Conservation (phyloP, 2,113 vertebrate genomes). For the Todiramphus saurophagus region DNA sequence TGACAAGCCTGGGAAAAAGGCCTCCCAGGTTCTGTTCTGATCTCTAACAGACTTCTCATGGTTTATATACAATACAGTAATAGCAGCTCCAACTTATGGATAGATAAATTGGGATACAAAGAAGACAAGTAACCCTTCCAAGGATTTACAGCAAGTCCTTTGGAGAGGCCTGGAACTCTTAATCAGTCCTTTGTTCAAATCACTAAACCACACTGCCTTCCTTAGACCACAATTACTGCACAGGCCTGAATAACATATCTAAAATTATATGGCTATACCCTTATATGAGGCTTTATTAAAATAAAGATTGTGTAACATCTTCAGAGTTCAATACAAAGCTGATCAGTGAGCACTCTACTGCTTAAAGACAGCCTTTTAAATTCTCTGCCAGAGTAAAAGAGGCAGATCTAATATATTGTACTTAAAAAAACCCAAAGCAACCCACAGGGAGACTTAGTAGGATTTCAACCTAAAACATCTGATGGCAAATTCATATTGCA, state of each 20-base stretch:
- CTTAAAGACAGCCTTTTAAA: neutral
- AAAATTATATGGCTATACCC: slow-evolving; percentile 18
- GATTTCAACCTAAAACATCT: slow-evolving; percentile 5
- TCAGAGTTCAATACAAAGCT: slow-evolving; percentile 9
- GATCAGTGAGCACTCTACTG: neutral
- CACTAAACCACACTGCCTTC: slow-evolving; percentile 31
- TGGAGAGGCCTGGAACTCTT: slow-evolving; percentile 30
- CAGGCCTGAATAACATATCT: slow-evolving; percentile 17
- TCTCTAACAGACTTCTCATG: slow-evolving; percentile 47
- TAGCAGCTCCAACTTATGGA: slow-evolving; percentile 35
- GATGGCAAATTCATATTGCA: slow-evolving; percentile 1
- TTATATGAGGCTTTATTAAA: slow-evolving; percentile 25
- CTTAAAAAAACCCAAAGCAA: neutral
- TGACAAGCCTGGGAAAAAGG: slow-evolving; percentile 49
- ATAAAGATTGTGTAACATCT: slow-evolving; percentile 14
- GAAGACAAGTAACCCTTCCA: slow-evolving; percentile 32
- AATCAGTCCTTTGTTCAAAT: slow-evolving; percentile 35
- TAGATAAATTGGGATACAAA: slow-evolving; percentile 54
- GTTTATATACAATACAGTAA: slow-evolving; percentile 44
- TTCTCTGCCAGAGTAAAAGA: neutral
- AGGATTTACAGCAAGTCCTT: slow-evolving; percentile 46
- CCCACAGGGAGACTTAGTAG: neutral
- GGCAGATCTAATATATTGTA: neutral
- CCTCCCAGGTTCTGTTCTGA: slow-evolving; percentile 56
- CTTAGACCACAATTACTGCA: slow-evolving; percentile 29